phyloP scores from a whole-genome alignment of 2,797 vertebrate genomes.

The Chiroxiphia lanceolata region DNA sequence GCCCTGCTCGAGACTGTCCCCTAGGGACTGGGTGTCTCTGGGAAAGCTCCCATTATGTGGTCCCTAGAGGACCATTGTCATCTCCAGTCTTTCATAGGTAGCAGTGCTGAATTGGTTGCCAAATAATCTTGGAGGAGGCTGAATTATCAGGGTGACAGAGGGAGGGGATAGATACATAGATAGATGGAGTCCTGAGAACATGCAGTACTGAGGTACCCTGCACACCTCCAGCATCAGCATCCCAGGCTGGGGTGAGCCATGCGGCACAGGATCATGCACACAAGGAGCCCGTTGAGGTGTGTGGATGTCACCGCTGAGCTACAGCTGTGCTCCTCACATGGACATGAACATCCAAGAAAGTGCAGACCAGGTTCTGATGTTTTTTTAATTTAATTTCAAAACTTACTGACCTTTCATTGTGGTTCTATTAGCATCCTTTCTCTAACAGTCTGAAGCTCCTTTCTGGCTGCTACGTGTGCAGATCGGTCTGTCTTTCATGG shows the following conservation, averaged over 20 bases:
- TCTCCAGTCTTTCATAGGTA: neutral
- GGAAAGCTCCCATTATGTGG: too few species aligned
- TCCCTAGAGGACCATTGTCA: accelerated
- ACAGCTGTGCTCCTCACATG: accelerated
- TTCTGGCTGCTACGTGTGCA: neutral
- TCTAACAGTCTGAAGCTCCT: neutral
- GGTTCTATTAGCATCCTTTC: neutral
- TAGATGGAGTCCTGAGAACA: accelerated
- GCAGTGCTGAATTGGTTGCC: neutral
- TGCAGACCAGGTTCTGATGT: neutral
- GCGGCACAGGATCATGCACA: neutral
- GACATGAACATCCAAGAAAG: neutral
- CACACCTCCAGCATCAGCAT: neutral
- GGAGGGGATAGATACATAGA: neutral
- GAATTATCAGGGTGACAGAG: neutral
- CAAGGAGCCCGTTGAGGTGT: neutral
- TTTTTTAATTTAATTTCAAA: neutral
- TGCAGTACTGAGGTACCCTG: too few species aligned
- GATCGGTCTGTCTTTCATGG: neutral
- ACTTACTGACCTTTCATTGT: neutral
- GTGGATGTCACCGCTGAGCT: neutral
- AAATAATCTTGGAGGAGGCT: accelerated
- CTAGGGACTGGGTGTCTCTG: neutral
- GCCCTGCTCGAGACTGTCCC: accelerated
- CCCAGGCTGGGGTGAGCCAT: neutral